Conservation (phyloP, 1,140 invertebrate species). For the Bombus huntii region DNA sequence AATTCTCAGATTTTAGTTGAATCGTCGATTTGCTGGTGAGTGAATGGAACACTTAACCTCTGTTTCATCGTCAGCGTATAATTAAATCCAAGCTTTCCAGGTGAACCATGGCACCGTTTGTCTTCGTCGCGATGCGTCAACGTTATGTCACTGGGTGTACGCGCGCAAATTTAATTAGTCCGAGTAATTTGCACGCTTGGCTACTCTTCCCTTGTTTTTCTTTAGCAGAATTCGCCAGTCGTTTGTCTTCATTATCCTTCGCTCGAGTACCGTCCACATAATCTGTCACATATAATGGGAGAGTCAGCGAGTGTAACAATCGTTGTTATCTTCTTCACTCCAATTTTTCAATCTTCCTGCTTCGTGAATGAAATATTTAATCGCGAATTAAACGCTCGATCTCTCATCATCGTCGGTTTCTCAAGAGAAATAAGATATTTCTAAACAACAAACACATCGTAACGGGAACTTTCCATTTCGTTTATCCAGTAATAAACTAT, state of each 20-base stretch:
- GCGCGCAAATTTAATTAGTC: conserved; percentile 52
- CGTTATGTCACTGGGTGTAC: conserved; percentile 3
- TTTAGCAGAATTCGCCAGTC: conserved; percentile 26
- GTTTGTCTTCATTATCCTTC: conserved; percentile 59
- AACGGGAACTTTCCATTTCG: conserved; percentile 58
- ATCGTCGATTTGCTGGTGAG: neutral
- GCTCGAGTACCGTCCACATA: conserved; percentile 3
- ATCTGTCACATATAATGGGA: conserved; percentile 43
- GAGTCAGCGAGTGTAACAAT: conserved; percentile 9
- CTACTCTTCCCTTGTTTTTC: conserved; percentile 18
- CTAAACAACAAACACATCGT: neutral
- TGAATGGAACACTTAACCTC: neutral
- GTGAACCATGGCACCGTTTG: neutral
- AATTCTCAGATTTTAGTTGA: neutral
- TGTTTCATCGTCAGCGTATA: neutral
- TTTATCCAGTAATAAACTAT: neutral
- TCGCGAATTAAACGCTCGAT: no score
- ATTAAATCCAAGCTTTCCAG: neutral
- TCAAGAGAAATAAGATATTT: neutral
- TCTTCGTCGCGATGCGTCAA: neutral
- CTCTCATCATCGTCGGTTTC: neutral
- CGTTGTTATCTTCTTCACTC: conserved; percentile 1
- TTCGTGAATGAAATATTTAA: no score
- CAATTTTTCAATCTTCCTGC: neutral
- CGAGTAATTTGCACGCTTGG: conserved; percentile 29